Percentiles rank a stretch among this genome's conserved stretches.
These are phyloP conservation scores for Stratiolaelaps scimitus DNA, from an alignment of 1,140 invertebrate genomes.

Conservation along the genomic window DNA sequence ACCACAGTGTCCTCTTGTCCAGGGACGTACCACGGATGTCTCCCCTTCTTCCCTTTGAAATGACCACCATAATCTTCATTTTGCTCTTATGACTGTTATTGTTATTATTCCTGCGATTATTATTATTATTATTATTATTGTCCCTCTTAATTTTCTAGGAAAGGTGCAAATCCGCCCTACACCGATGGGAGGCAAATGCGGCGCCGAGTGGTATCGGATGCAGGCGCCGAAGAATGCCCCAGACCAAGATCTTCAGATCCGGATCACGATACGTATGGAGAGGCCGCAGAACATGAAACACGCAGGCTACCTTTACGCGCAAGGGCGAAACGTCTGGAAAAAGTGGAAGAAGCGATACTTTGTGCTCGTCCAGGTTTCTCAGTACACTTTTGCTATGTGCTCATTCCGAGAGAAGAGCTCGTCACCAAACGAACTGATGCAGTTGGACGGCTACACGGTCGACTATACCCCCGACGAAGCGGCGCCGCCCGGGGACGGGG, in stretches of 20 bases:
- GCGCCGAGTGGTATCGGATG: conserved; percentile 96
- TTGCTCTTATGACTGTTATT: not conserved
- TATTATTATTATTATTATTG: not conserved
- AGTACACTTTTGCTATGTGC: conserved; percentile 99
- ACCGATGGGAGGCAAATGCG: conserved; percentile 41
- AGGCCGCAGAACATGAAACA: conserved; percentile 99
- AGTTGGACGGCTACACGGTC: conserved; percentile 95
- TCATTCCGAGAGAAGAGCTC: conserved; percentile 98
- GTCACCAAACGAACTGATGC: conserved; percentile 98
- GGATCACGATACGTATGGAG: conserved; percentile 94
- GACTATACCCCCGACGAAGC: conserved; percentile 62
- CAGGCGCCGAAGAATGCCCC: conserved; percentile 79
- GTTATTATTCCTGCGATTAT: not conserved
- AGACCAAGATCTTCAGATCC: conserved; percentile 90
- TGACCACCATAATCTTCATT: no score
- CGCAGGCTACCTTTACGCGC: conserved; percentile 82
- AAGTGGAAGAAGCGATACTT: conserved; percentile 99
- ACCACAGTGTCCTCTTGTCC: no score
- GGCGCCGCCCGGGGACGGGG: conserved; percentile 50
- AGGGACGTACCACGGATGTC: no score
- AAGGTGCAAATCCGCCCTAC: conserved; percentile 42
- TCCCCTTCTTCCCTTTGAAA: no score
- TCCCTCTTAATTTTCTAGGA: not conserved
- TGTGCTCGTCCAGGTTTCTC: conserved; percentile 95
- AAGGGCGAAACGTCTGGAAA: conserved; percentile 96